Evolutionary conservation across 2,113 vertebrate species (phyloP).

Genomic region (Tetraodon nigroviridis): DNA sequence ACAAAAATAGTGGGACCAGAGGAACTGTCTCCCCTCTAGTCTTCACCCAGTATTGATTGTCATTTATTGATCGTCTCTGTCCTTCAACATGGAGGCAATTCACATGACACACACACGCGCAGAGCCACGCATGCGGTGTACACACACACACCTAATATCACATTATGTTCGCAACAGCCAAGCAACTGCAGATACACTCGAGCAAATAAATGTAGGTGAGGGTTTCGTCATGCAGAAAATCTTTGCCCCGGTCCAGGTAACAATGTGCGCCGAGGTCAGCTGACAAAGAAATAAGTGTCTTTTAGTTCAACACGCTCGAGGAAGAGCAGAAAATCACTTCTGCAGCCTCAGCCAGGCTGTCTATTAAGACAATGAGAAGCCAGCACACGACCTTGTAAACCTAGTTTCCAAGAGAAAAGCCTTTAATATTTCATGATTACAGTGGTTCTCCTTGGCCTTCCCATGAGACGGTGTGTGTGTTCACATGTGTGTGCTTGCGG

Average conservation of each 20-base stretch:
- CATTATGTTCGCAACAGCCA: conserved; percentile 11
- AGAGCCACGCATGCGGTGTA: conserved; percentile 4
- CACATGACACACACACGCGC: conserved; percentile 28
- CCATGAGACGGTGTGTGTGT: no score
- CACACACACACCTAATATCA: conserved; percentile 15
- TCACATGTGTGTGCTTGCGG: no score
- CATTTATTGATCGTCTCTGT: conserved; percentile 68
- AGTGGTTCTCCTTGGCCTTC: conserved; percentile 16
- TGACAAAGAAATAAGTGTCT: conserved; percentile 48
- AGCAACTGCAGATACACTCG: neutral
- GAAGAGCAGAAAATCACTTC: conserved; percentile 58
- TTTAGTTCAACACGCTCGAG: conserved; percentile 54
- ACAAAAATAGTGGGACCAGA: conserved; percentile 14
- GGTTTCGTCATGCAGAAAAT: conserved; percentile 14
- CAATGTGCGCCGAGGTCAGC: conserved; percentile 51
- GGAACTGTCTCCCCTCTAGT: conserved; percentile 15
- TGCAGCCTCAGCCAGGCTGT: conserved; percentile 47
- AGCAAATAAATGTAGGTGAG: conserved; percentile 35
- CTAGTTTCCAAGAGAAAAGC: conserved; percentile 45
- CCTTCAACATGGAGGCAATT: conserved; percentile 54
- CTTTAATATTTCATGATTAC: conserved; percentile 69
- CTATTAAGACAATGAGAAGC: conserved; percentile 58
- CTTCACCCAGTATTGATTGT: conserved; percentile 69
- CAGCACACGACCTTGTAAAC: conserved; percentile 60
- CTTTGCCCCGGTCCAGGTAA: conserved; percentile 35